Conservation (phyloP, 2,888 invertebrate genomes). For the Margaritifera margaritifera region DNA sequence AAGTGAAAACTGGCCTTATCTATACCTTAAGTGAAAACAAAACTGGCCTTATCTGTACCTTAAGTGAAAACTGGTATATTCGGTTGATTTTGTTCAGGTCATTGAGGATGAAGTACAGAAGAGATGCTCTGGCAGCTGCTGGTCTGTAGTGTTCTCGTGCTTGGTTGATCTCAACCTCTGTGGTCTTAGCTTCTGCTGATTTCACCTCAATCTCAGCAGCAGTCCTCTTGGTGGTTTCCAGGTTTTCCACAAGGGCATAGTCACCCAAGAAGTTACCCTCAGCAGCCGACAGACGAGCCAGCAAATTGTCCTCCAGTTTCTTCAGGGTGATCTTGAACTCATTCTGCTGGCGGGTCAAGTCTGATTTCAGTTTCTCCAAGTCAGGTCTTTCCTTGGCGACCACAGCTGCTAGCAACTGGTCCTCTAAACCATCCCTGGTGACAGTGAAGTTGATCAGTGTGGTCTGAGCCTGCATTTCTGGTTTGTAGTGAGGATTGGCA, state of each 20-base stretch:
- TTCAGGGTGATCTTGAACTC: slow-evolving; percentile 97
- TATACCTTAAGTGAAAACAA: no score
- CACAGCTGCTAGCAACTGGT: slow-evolving; percentile 95
- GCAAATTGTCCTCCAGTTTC: slow-evolving; percentile 91
- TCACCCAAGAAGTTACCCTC: slow-evolving; percentile 95
- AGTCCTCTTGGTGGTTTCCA: slow-evolving; percentile 95
- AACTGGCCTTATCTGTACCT: no score
- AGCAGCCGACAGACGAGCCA: slow-evolving; percentile 91
- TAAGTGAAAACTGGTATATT: slow-evolving; percentile 96
- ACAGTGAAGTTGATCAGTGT: slow-evolving; percentile 98
- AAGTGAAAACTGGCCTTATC: no score
- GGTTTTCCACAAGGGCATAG: slow-evolving; percentile 94
- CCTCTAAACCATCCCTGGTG: slow-evolving; percentile 95
- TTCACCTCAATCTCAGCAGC: slow-evolving; percentile 94
- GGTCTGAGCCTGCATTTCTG: slow-evolving; percentile 98
- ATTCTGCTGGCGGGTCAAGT: slow-evolving; percentile 95
- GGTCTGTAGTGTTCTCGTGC: slow-evolving; percentile 93
- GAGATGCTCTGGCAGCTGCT: slow-evolving; percentile 92
- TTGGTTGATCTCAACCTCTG: slow-evolving; percentile 92
- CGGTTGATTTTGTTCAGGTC: slow-evolving; percentile 96
- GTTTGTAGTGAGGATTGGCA: slow-evolving; percentile 97
- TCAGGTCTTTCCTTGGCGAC: slow-evolving; percentile 97
- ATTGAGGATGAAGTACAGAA: slow-evolving; percentile 95
- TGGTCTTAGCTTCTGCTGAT: slow-evolving; percentile 93
- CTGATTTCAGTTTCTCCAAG: slow-evolving; percentile 94